Evolutionary conservation across 2,888 invertebrate species (phyloP), one percentile per base, ranked within the genome.

Genomic region (Dynastes tityus): DNA sequence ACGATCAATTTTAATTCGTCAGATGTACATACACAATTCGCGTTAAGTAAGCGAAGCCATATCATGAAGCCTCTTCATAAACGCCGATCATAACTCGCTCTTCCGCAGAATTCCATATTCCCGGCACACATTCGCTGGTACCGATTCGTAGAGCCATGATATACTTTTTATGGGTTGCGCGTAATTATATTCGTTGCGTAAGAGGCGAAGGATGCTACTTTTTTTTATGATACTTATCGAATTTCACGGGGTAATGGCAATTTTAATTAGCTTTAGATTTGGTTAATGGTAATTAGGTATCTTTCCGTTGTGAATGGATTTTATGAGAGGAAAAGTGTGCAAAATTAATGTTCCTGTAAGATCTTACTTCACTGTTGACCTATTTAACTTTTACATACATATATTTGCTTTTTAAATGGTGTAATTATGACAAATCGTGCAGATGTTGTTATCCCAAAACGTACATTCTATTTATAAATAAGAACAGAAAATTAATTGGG

Each of bases 31-130:
- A 58, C 22, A 58, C 55, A 58, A 58, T 22, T 58, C 22, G 22
- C 51, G 32, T 32, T 5, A 55, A 55, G 37, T 16, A 16, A 55
- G 3, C 32, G 55, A 71, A 37, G 71, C 51, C 32, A 45, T 55
- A 58, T 55, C 71, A 55, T 11, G 5, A 4, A 37, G 32, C 32
- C 32, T 45, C 71, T 71, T 45, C 9, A 58, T 71, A 71, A 71
- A 16, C 45, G 8, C 71, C 40, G 55, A 71, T 71, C 71, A 16
- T 49, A 45, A 13, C 27, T 11, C 32, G 37, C 32, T 29, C 65
- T 67, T 67, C 65, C 65, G 65, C 40, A 67, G 13, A 65, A 22
- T 67, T 67, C 40, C 9, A 40, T 67, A 67, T 67, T 40, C 65
- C n/a, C 65, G n/a, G 22, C 65, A 45, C 65, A 67, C 22, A 40